These are phyloP conservation scores for Eutrigla gurnardus DNA, from an alignment of 2,797 vertebrate species.

Conservation along the genomic window DNA sequence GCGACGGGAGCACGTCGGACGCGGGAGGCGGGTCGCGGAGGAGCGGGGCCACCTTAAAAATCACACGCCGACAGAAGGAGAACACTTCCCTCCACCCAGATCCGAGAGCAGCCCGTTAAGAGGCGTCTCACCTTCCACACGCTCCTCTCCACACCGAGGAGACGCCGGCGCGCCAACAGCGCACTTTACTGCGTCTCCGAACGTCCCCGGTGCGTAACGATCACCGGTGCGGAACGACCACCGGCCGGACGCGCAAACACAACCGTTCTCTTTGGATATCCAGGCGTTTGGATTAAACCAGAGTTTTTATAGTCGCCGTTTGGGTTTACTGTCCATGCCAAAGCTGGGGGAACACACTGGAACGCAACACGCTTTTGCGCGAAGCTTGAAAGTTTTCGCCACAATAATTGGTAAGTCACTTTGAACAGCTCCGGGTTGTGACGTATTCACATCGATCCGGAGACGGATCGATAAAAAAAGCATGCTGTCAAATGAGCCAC, in stretches of 20 bases:
- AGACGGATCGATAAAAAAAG: constrained; percentile 52
- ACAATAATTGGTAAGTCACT: constrained; percentile 83
- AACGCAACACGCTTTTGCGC: constrained; percentile 62
- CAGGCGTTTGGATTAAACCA: constrained; percentile 58
- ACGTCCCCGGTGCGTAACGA: no score
- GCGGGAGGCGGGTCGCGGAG: neutral
- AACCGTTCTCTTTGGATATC: constrained; percentile 37
- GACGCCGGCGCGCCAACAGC: constrained; percentile 38
- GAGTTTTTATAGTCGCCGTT: constrained; percentile 7
- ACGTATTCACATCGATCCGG: constrained; percentile 43
- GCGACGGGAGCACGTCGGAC: constrained; percentile 2
- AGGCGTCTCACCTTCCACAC: constrained; percentile 74
- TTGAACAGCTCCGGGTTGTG: neutral
- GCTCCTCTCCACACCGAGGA: constrained; percentile 39
- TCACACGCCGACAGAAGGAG: constrained; percentile 81
- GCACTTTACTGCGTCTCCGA: neutral
- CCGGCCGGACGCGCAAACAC: constrained; percentile 34
- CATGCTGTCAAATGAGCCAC: constrained; percentile 39
- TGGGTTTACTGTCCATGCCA: constrained; percentile 72
- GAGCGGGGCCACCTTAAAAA: constrained; percentile 84
- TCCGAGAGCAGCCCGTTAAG: constrained; percentile 67
- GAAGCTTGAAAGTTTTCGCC: constrained; percentile 83
- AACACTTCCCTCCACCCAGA: constrained; percentile 78
- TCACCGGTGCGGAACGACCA: no score
- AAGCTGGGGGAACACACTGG: constrained; percentile 80